Percentiles rank a stretch among this genome's conserved stretches.
phyloP scores from a whole-genome alignment of 1,140 invertebrate genomes.

The Ceratina calcarata region DNA sequence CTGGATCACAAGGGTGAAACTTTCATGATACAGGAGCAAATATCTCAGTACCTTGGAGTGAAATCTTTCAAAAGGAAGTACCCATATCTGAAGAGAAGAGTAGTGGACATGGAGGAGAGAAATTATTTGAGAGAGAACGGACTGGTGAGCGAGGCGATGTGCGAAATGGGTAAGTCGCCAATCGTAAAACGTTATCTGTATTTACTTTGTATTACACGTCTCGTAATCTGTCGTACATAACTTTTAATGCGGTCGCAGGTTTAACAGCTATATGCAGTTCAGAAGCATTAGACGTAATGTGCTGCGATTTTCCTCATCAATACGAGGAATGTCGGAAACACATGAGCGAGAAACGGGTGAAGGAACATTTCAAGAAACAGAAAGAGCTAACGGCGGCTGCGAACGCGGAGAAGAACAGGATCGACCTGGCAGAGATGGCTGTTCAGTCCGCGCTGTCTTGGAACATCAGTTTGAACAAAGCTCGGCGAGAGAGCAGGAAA shows the following conservation, averaged over 20 bases:
- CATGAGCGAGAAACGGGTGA: constrained; percentile 89
- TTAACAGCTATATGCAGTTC: constrained; percentile 94
- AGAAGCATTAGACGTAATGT: constrained; percentile 97
- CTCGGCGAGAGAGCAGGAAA: constrained; percentile 85
- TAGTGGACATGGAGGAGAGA: constrained; percentile 93
- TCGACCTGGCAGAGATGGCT: constrained; percentile 92
- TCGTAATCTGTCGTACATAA: too few species aligned
- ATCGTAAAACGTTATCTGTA: too few species aligned
- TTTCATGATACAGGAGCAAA: constrained; percentile 95
- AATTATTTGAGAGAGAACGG: constrained; percentile 92
- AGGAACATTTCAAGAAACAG: constrained; percentile 87
- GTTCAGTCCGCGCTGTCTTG: constrained; percentile 92
- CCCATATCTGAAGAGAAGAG: constrained; percentile 91
- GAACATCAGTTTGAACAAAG: constrained; percentile 92
- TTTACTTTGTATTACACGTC: too few species aligned
- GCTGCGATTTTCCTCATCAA: constrained; percentile 95
- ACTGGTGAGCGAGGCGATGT: constrained; percentile 94
- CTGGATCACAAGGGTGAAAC: constrained; percentile 86
- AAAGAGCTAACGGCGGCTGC: constrained; percentile 81
- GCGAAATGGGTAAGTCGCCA: constrained; percentile 89
- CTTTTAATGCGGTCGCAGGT: constrained; percentile 79
- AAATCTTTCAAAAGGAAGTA: constrained; percentile 98
- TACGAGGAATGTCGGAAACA: constrained; percentile 95
- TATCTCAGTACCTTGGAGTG: constrained; percentile 94
- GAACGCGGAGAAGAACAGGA: constrained; percentile 80